These are phyloP conservation scores for Halocaridina rubra DNA, from an alignment of 2,888 invertebrate genomes.

Conservation along the genomic window DNA sequence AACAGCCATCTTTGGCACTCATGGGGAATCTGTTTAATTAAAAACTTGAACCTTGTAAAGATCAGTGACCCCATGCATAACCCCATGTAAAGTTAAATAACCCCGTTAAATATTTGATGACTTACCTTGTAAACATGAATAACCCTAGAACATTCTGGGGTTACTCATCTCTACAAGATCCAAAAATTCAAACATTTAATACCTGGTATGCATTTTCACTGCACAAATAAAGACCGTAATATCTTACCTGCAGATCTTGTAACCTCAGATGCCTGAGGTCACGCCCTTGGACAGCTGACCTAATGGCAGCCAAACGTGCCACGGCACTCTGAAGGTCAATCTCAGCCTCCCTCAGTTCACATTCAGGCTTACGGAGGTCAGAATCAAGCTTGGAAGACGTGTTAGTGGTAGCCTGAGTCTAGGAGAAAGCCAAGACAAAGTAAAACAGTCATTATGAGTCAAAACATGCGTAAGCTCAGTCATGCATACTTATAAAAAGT, in stretches of 20 bases:
- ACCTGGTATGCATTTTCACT: too few relatives aligned
- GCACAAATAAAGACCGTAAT: too few relatives aligned
- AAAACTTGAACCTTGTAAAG: too few relatives aligned
- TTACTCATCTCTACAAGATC: too few relatives aligned
- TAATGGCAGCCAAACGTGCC: constrained; percentile 56
- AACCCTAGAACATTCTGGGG: too few relatives aligned
- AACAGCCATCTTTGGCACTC: too few relatives aligned
- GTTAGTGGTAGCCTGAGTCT: constrained; percentile 22
- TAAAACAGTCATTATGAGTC: constrained; percentile 1
- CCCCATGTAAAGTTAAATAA: too few relatives aligned
- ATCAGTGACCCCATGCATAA: too few relatives aligned
- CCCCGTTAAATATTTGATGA: too few relatives aligned
- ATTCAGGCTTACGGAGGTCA: constrained; percentile 29
- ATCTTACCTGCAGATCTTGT: constrained; percentile 55
- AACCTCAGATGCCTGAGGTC: constrained; percentile 49
- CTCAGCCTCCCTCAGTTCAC: constrained; percentile 42
- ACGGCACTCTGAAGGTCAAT: constrained; percentile 57
- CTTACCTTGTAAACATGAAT: too few relatives aligned
- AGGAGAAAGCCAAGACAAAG: constrained; percentile 20
- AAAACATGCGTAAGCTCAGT: constrained; percentile 24
- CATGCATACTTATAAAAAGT: neutral
- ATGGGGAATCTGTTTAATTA: too few relatives aligned
- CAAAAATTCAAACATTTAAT: too few relatives aligned
- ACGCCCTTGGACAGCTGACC: constrained; percentile 51
- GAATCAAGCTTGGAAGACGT: neutral